Base-by-base conservation (phyloP, 1,140 invertebrate species). In the Aphis craccivora region DNA sequence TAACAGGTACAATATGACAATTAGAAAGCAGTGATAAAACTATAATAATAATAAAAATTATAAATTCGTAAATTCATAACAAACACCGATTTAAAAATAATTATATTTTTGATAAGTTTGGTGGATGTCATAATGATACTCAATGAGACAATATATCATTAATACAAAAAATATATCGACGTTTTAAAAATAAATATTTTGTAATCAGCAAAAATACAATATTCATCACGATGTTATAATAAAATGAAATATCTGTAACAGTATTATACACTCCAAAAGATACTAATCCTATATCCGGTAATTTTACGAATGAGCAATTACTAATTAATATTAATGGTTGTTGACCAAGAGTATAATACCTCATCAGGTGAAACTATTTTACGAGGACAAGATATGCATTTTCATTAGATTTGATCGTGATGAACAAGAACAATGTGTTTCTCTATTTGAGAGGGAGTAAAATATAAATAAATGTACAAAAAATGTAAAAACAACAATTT, bases 351-450 rank as follows among this genome's bases (percentile, higher is more conserved):
- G 51, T 55, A 89, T 89, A 55, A 35, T 55, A 89, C 88, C 51
- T 89, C 88, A 89, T 89, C 88, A 89, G 88, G 88, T 55, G 88
- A 25, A 89, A 40, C 88, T 89, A 89, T 89, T 89, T 55, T 53
- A 40, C 88, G 88, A 89, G 88, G 88, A 89, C 88, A 89, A 89
- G 88, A 89, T 89, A 40, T 55, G 88, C 88, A 89, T 89, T 89
- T 89, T 89, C 88, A 55, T 89, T 89, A 89, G 88, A 89, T 89
- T 89, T 53, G 51, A 89, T 89, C 88, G 51, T 89, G 88, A 89
- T 89, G 51, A 89, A 89, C 51, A 55, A 89, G 88, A 89, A 89
- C 88, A 89, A 89, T 89, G 48, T 53, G 9, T n/a, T 40, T 40
- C 86, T 87, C 45, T 40, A 30, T 55, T 88, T 37, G 35, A 55